Base-by-base conservation (phyloP, 37 sponge, comb jelly and placozoan species). In the Cliona cf. orientalis region DNA sequence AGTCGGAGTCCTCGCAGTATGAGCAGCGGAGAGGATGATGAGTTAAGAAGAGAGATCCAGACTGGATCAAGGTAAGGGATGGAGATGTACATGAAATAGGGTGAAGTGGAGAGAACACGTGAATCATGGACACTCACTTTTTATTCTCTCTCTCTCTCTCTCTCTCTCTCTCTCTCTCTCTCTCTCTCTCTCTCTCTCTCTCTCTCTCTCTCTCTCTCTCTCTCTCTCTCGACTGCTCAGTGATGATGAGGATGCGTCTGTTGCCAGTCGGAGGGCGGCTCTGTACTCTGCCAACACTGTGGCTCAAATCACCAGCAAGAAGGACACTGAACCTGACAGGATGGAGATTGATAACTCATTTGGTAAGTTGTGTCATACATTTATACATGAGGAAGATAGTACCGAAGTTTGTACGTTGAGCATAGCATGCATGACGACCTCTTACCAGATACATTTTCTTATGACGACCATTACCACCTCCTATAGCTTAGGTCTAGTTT, bases 21-120 rank as follows among this genome's bases (percentile, higher is more conserved):
- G 5, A 82, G 83, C 29, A 69, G 74, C 25, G 83, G 72, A 22
- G 83, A 82, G 12, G 83, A 82, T 31, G 76, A 76, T 6, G 66
- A 44, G 22, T 75, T 39, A 33, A 25, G 1, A 7, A 57, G 74
- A 28, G 83, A 82, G 66, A 62, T 82, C 45, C 46, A 33, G 33
- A 82, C 83, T 9, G 66, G 59, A 2, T 72, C 59, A 33, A 69
- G 81, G 58, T 69, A 67, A 35, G 66, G 14, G 56, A 34, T 56
- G 60, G 60, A 75, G 26, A 46, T 5, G n/a, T 72, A 3, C 39
- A 31, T 72, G 26, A 72, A 55, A 26, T 40, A 44, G 5, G 22
- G 55, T 31, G 62, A 17, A 61, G 28, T 5, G 31, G 28, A 17
- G 60, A 59, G 23, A 29, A 59, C 5, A 3, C 12, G 5, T 59